Conservation (phyloP, 2,888 invertebrate species). For the Hedya salicella region DNA sequence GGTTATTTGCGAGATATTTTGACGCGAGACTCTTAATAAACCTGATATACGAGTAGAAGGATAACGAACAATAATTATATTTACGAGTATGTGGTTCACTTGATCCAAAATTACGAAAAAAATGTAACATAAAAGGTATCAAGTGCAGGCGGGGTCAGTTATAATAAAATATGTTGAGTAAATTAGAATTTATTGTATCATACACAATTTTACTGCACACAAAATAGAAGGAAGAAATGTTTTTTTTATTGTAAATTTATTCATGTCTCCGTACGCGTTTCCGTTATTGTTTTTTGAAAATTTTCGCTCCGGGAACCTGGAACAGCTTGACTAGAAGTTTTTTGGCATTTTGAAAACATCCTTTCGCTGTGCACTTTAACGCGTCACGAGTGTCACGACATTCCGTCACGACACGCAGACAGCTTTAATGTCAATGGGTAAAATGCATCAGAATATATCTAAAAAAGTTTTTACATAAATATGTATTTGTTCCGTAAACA, state of each 20-base stretch:
- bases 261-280: neutral
- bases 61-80: too few relatives aligned
- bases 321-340: neutral
- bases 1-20: conserved; percentile 13
- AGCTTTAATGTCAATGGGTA: conserved; percentile 10
- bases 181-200: too few relatives aligned
- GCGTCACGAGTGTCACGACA: conserved; percentile 14
- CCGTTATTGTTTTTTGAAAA: neutral
- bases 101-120: neutral
- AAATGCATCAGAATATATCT: too few relatives aligned
- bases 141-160: too few relatives aligned
- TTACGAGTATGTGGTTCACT: too few relatives aligned
- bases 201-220: too few relatives aligned
- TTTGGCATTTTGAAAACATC: neutral
- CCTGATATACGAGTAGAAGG: neutral
- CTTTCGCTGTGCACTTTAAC: neutral
- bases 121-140: neutral
- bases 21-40: conserved; percentile 8
- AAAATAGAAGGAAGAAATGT: too few relatives aligned
- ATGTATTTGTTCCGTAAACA: too few relatives aligned
- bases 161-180: too few relatives aligned
- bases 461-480: too few relatives aligned
- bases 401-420: neutral
- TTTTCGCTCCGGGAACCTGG: neutral
- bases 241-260: too few relatives aligned